Conservation (phyloP, 2,113 vertebrate species). For the Marmota flaviventris region DNA sequence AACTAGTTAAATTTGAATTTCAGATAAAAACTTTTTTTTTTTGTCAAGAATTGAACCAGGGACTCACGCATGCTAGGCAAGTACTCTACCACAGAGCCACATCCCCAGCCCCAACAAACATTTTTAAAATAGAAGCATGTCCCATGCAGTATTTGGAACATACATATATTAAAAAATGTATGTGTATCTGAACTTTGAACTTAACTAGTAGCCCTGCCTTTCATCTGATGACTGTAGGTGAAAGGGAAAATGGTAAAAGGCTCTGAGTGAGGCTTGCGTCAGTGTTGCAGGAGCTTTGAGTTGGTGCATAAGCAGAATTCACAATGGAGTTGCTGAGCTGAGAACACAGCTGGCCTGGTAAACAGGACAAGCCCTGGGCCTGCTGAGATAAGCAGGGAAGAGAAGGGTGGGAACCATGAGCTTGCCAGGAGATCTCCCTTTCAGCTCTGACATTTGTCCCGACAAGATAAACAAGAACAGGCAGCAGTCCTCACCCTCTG, state of each 20-base stretch:
- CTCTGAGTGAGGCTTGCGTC: neutral
- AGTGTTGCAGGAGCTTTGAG: neutral
- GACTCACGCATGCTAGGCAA: neutral
- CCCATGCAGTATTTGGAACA: neutral
- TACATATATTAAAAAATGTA: neutral
- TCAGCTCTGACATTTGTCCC: conserved; percentile 77
- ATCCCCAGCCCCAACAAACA: neutral
- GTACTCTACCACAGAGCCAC: neutral
- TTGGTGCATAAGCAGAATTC: conserved; percentile 30
- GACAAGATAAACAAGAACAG: conserved; percentile 78
- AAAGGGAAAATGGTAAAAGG: neutral
- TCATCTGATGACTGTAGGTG: neutral
- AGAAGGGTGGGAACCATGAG: neutral
- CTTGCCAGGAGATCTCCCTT: conserved; percentile 63
- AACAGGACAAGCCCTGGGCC: conserved; percentile 78
- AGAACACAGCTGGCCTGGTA: neutral
- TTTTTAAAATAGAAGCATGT: neutral
- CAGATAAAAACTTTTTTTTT: neutral
- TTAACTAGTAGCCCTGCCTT: neutral
- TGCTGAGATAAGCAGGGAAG: conserved; percentile 77
- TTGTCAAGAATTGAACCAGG: neutral
- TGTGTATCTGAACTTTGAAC: neutral
- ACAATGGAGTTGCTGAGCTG: neutral
- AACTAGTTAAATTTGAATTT: neutral
- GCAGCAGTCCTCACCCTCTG: conserved; percentile 54